Evolutionary conservation across 2,888 invertebrate genomes (phyloP), one percentile per base, ranked within the genome.

Genomic region (Cephus pygmeus): DNA sequence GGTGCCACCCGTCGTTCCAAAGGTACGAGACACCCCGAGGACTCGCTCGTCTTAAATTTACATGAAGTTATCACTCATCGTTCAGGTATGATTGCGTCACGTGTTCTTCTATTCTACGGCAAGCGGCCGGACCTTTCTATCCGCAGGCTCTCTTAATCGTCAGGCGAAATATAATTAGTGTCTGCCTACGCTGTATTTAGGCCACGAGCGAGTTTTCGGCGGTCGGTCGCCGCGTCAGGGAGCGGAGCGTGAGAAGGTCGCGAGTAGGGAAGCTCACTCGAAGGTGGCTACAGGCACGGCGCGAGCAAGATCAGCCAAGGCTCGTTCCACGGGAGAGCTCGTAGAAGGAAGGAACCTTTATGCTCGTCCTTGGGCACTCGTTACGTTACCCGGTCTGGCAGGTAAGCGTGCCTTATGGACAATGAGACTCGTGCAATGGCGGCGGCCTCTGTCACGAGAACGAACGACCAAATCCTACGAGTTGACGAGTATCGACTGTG

Each of bases 81-180:
- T 56, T 56, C 23, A 23, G 56, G 56, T 56, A 56, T 2, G 15
- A 6, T 71, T 71, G 71, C 71, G 71, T n/a, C 71, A 71, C 71
- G 71, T 34, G 71, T 33, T 34, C 30, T 34, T 3, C 31, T 69
- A 31, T 30, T 34, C 71, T 1, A 31, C 23, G 12, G 71, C 56
- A 15, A 23, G 9, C 71, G 31, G 12, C 71, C 11, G 12, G 71
- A 71, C 71, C 71, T 71, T 71, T 71, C 71, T 71, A 71, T 71
- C 71, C 71, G 71, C 71, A 23, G 71, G 71, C 71, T 71, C 69
- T 69, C 71, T 33, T 71, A 71, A 71, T 71, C 12, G 31, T 15
- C 33, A 4, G 34, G 31, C 71, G 71, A 71, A 71, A 71, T 71
- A 71, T 71, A 71, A 71, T 34, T 34, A 71, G 33, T 31, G 71